These are phyloP conservation scores for Cettia cetti DNA, from an alignment of 2,113 vertebrate species.

Conservation along the genomic window DNA sequence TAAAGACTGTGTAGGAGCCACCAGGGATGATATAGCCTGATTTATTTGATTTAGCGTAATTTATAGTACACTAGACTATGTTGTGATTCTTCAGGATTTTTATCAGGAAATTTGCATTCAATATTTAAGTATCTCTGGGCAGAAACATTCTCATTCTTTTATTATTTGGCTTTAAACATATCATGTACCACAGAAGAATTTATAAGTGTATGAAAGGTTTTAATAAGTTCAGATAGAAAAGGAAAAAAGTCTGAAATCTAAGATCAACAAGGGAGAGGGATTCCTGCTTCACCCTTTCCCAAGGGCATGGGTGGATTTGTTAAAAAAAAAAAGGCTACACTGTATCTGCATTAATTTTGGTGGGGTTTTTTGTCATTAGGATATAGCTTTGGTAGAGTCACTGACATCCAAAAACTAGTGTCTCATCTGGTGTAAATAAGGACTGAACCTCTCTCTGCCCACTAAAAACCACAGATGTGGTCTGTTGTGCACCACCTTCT, in stretches of 20 bases:
- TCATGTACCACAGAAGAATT: neutral
- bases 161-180: slow-evolving; percentile 28
- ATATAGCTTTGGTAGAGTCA: neutral
- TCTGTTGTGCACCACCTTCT: neutral
- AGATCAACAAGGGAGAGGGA: neutral
- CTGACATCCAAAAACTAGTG: neutral
- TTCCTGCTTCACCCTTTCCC: neutral
- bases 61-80: slow-evolving; percentile 26
- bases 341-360: neutral
- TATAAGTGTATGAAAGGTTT: neutral
- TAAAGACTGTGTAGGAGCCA: slow-evolving; percentile 35
- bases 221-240: neutral
- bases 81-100: slow-evolving; percentile 41
- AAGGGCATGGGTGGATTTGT: neutral
- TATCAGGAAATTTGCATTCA: slow-evolving; percentile 50
- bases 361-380: neutral
- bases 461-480: neutral
- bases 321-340: neutral
- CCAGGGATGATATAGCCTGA: slow-evolving; percentile 36
- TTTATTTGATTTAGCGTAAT: slow-evolving; percentile 54
- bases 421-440: neutral
- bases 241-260: neutral
- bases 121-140: slow-evolving; percentile 43
- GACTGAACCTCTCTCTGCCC: neutral
- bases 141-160: slow-evolving; percentile 20